These are phyloP conservation scores for Cyclophora punctaria DNA, from an alignment of 2,888 invertebrate species.

Conservation along the genomic window DNA sequence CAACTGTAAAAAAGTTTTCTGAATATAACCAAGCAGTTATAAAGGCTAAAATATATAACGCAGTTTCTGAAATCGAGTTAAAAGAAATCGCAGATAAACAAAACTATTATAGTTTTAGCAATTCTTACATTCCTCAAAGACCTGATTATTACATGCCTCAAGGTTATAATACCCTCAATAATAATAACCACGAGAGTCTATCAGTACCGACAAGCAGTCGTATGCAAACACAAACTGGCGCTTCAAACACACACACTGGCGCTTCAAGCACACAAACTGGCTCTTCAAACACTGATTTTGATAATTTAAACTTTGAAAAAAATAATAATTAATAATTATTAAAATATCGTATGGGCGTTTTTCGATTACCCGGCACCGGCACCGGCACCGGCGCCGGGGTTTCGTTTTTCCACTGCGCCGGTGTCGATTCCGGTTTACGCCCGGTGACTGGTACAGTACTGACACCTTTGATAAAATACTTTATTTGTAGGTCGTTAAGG, in stretches of 20 bases:
- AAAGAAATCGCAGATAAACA: slow-evolving; percentile 9
- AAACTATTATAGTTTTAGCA: slow-evolving; percentile 10
- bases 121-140: slow-evolving; percentile 13
- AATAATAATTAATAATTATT: not conserved
- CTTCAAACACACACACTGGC: not conserved
- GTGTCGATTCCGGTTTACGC: too few relatives aligned
- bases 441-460: too few relatives aligned
- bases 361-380: too few relatives aligned
- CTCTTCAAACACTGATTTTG: slow-evolving; percentile 4
- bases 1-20: slow-evolving; percentile 2
- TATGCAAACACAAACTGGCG: not conserved
- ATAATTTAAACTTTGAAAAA: slow-evolving; percentile 10
- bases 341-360: too few relatives aligned
- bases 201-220: slow-evolving; percentile 3
- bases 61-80: slow-evolving; percentile 19
- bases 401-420: too few relatives aligned
- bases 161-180: slow-evolving; percentile 9
- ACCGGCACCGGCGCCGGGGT: too few relatives aligned
- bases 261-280: slow-evolving; percentile 5
- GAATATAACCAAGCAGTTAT: slow-evolving; percentile 11
- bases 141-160: slow-evolving; percentile 3
- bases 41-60: slow-evolving; percentile 18
- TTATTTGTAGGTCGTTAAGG: too few relatives aligned
- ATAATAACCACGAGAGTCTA: slow-evolving; percentile 10
- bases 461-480: too few relatives aligned